Evolutionary conservation across 30 jellyfish, hydroid and myxozoan genomes (phyloP).

Genomic region (Aurelia aurita): DNA sequence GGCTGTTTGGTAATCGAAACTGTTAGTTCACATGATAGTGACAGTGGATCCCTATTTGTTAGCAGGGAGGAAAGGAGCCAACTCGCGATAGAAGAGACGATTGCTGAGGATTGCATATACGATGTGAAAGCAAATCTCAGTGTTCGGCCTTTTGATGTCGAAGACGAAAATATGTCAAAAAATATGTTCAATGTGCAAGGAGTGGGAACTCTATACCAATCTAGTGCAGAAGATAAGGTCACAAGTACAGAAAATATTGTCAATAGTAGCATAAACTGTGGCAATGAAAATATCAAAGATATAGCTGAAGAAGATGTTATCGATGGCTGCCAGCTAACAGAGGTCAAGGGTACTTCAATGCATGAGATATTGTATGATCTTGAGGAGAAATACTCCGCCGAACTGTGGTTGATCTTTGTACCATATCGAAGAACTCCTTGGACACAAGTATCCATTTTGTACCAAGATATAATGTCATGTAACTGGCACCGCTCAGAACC

Average conservation of each 20-base stretch:
- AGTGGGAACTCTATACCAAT: background rate
- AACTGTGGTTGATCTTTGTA: conserved; percentile 37
- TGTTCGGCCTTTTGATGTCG: too few species aligned
- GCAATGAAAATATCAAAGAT: background rate
- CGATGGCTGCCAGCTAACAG: background rate
- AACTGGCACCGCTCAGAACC: conserved; percentile 1
- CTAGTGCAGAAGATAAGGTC: background rate
- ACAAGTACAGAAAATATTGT: background rate
- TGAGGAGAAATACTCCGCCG: conserved; percentile 17
- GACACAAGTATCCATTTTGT: conserved; percentile 24
- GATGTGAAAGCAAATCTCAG: too few species aligned
- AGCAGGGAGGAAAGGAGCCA: too few species aligned
- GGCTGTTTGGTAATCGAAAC: too few species aligned
- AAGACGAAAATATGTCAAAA: background rate
- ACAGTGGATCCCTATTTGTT: too few species aligned
- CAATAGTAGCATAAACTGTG: background rate
- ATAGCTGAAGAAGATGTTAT: background rate
- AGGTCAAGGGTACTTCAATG: background rate
- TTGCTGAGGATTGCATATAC: too few species aligned
- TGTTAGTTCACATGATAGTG: too few species aligned
- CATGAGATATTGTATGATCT: background rate
- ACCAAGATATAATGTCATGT: conserved; percentile 8
- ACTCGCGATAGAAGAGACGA: too few species aligned
- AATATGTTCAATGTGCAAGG: background rate
- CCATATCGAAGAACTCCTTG: conserved; percentile 44